Evolutionary conservation across 2,888 invertebrate genomes (phyloP), one percentile per base, ranked within the genome.

Genomic region (Diaprepes abbreviatus): DNA sequence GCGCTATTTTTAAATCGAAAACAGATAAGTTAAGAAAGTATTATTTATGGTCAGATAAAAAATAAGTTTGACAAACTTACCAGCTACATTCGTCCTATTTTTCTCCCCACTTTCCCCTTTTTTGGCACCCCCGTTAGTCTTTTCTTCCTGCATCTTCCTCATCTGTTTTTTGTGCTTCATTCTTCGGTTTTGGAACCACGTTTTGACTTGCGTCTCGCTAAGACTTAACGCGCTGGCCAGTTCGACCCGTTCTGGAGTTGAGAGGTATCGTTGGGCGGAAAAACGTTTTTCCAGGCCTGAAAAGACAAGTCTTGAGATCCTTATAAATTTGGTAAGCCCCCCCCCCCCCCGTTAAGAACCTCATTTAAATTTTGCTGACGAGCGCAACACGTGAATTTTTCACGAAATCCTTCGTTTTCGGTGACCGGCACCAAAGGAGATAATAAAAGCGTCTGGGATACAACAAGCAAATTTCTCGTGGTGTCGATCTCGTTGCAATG

Each of bases 131-230:
- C 64, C 60, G 35, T 60, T 73, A 5, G 69, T 36, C 35, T 86
- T 85, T 6, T 85, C 85, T 33, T 87, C 87, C 75, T 90, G 90
- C 66, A 90, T 85, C 78, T 93, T 93, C 76, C 93, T 83, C 84
- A 95, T 85, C 80, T 95, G 95, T 80, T 96, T 96, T 88, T 96
- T 96, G 83, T 96, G 95, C 82, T 96, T 96, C 98, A 98, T 98
- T 77, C 98, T 87, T 21, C 97, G 87, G 85, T 98, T 98, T 86
- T 98, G 97, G 85, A 98, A 97, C 97, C 97, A 97, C 70, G 97
- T 98, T 87, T 97, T 97, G 73, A 97, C 84, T 73, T 97, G 92
- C 0, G 98, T 98, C 86, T 98, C 98, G 10, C 97, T 97, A 14
- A 98, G 88, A 82, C 93, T 96, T 54, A 98, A 88, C 0, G 96